Base-by-base conservation (phyloP, 2,888 invertebrate species). In the Uloborus plumipes region DNA sequence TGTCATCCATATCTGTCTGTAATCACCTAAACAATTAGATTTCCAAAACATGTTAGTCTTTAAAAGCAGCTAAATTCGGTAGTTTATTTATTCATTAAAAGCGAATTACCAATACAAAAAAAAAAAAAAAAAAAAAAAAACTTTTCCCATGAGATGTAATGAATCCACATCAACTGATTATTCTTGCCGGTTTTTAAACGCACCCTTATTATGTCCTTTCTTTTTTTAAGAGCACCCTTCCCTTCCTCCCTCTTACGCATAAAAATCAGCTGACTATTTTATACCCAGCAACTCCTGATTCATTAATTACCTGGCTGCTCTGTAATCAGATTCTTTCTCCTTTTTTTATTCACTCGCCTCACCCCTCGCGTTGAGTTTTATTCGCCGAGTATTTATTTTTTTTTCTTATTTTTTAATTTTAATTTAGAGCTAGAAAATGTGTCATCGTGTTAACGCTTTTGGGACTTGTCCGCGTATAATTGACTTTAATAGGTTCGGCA, bases 271-370 rank as follows among this genome's bases (percentile, higher is more conserved):
- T 70, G 47, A 31, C 55, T 70, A 59, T 47, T 70, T 70, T 70
- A 59, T 70, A 20, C 53, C 47, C 70, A 16, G 22, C 16, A 47
- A 16, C 16, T 13, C 22, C 39, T 65, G 26, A 70, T 58, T 59
- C 74, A 75, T 75, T 75, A 67, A 75, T 75, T 75, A 59, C 55
- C 39, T 59, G 26, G n/a, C 70, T 49, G 49, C 50, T 65, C 15
- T 20, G 49, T 49, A 49, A 39, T n/a, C 31, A 20, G 65, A 18
- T 3, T 50, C 50, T 20, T 13, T 18, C 65, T 4, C 49, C 20
- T 20, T 39, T 6, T 49, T 65, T 22, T 20, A 7, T n/a, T 47
- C 26, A 55, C 20, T 55, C 39, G 9, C 39, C 39, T 31, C 39
- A 15, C 26, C 26, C 61, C 26, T 31, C 13, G 22, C 61, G 26